Base-by-base conservation (phyloP, 2,113 vertebrate genomes). In the Numenius arquata region DNA sequence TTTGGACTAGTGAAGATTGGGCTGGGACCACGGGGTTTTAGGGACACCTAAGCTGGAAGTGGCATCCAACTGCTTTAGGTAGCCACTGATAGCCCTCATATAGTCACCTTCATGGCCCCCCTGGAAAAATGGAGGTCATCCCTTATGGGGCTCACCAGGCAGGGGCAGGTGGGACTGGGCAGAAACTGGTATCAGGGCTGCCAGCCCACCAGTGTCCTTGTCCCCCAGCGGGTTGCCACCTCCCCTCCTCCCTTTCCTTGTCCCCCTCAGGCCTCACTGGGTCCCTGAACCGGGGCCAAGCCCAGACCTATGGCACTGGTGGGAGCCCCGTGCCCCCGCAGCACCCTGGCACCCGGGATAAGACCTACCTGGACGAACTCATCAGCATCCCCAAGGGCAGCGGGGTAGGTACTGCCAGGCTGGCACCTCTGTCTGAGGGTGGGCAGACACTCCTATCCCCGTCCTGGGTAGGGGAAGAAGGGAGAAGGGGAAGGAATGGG, bases 301-400 rank as follows among this genome's bases (percentile, higher is more conserved):
- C 40, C 20, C 88, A 87, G 61, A 65, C 20, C 34, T 56, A 73
- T 0, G 7, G 71, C 66, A 45, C 70, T 6, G 1, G 23, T 0
- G 6, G 9, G 67, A 91, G 62, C 50, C 66, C 56, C 0, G 0
- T 16, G 34, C 4, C 53, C 58, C 36, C 1, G 0, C 61, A 48
- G 65, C 17, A 0, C 23, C 56, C 43, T 36, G 66, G 52, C 34
- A 61, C 36, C 27, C 84, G 0, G 53, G 58, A 81, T 43, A 89
- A 66, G 87, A 87, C 87, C 66, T 93, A 88, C 74, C 62, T 96
- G 91, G 66, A 94, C 0, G 87, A 97, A n/a, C 91, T 81, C 70
- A 87, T 97, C 94, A 95, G 61, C 61, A 91, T 97, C 62, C 96
- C 96, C 58, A 94, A 91, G 53, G 77, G 73, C 16, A 5, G 15